Evolutionary conservation across 2,888 invertebrate species (phyloP), one percentile per base, ranked within the genome.

Genomic region (Idaea aversata): DNA sequence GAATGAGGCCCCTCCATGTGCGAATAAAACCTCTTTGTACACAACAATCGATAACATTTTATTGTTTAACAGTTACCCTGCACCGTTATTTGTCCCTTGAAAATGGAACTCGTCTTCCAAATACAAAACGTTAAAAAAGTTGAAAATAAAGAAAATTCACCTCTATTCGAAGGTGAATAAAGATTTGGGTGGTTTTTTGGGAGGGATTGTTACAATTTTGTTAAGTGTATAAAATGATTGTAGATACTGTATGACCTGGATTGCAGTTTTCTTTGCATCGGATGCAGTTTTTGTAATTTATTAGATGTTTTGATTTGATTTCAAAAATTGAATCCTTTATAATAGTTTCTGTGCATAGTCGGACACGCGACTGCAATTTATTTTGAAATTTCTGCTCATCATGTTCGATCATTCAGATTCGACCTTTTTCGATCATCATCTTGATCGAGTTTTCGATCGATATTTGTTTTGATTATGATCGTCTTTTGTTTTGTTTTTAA

Each of bases 31-130:
- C 25, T 25, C 25, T 2, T 25, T 25, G 25, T 25, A 47, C 47
- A 47, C 7, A 47, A 13, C 47, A 13, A 47, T 47, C 7, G 6
- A 36, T 47, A 47, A 76, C 78, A 73, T 82, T 71, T 85, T 83
- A 83, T 85, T 86, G 87, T 83, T 80, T 81, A 79, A 88, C 90
- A 85, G 90, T 88, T 89, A 88, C 79, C 74, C 77, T 80, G 77
- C 80, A 85, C 90, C 82, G 91, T 88, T 90, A 86, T 82, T 80
- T 81, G 86, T 88, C 87, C 90, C 88, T 88, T 77, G 84, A 77
- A 79, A 86, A 87, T 87, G 77, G 84, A 85, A 62, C 63, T 47
- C 13, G 5, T 47, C 47, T 47, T 47, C 47, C 47, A 47, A 47
- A 47, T 47, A 13, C 13, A 10, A 47, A 10, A 47, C 47, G 10